These are phyloP conservation scores for Myotis myotis DNA, from an alignment of 2,797 vertebrate species.

Conservation along the genomic window DNA sequence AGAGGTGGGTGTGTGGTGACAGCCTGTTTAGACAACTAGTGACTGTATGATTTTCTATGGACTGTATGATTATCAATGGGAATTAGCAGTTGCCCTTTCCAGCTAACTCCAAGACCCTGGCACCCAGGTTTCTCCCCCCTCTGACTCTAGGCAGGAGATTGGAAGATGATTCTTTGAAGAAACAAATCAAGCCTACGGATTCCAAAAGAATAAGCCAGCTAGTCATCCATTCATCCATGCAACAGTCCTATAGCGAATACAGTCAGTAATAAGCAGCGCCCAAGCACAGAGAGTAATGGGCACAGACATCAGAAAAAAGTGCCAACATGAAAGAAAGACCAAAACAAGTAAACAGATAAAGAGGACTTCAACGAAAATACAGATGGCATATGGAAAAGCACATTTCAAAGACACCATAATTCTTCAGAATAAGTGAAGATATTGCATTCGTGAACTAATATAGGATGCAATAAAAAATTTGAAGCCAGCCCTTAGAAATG, in stretches of 20 bases:
- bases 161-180: neutral
- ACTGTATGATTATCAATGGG: neutral
- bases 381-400: neutral
- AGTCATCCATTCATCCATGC: neutral
- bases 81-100: neutral
- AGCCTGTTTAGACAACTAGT: neutral
- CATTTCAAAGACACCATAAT: neutral
- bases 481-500: neutral
- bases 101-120: neutral
- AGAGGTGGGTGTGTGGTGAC: neutral
- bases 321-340: neutral
- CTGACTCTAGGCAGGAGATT: neutral
- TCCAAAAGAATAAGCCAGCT: neutral
- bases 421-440: conserved; percentile 1
- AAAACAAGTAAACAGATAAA: neutral
- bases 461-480: neutral
- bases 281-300: neutral
- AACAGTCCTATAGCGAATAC: neutral
- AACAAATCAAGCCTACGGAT: neutral
- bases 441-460: neutral
- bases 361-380: neutral
- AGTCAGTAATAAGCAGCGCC: neutral
- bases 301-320: neutral
- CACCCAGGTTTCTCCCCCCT: neutral
- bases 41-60: neutral